A percentile compares a stretch with the other conserved stretches of the same genome.
These are phyloP conservation scores for Gobiocypris rarus DNA, from an alignment of 2,113 vertebrate genomes.

Conservation along the genomic window DNA sequence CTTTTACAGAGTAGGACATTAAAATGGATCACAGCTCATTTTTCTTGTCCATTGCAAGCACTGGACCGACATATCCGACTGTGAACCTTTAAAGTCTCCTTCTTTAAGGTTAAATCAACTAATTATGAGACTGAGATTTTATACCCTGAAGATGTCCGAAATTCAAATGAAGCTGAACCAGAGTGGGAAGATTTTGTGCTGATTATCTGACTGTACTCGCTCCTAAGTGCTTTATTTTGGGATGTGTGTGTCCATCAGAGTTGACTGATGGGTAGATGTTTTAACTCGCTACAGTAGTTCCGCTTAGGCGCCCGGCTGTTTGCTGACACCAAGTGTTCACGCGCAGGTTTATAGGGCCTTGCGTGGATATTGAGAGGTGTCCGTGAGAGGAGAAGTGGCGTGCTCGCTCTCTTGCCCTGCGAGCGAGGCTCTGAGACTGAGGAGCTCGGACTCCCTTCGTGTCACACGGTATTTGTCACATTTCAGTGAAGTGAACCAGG, in stretches of 20 bases:
- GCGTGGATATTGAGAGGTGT: slow-evolving; percentile 51
- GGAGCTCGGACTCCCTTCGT: slow-evolving; percentile 48
- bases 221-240: slow-evolving; percentile 19
- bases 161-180: slow-evolving; percentile 6
- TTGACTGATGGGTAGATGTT: slow-evolving; percentile 53
- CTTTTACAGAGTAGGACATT: slow-evolving; percentile 54
- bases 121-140: slow-evolving; percentile 3
- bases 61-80: slow-evolving; percentile 42
- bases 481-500: slow-evolving; percentile 65
- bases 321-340: slow-evolving; percentile 50
- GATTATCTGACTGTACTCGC: background rate
- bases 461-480: slow-evolving; percentile 64
- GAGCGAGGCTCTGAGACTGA: slow-evolving; percentile 47
- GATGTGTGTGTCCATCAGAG: slow-evolving; percentile 18
- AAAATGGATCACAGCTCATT: slow-evolving; percentile 64
- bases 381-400: slow-evolving; percentile 22
- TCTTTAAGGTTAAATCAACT: slow-evolving; percentile 50
- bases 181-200: slow-evolving; percentile 1
- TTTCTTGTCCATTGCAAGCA: slow-evolving; percentile 51
- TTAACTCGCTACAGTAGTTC: slow-evolving; percentile 50
- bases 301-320: slow-evolving; percentile 47
- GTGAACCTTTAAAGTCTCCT: slow-evolving; percentile 47
- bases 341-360: slow-evolving; percentile 23
- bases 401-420: slow-evolving; percentile 36
- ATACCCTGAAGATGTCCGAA: slow-evolving; percentile 22